Conservation (phyloP, 92 coral and sea anemone genomes). For the Heliopora coerulea region DNA sequence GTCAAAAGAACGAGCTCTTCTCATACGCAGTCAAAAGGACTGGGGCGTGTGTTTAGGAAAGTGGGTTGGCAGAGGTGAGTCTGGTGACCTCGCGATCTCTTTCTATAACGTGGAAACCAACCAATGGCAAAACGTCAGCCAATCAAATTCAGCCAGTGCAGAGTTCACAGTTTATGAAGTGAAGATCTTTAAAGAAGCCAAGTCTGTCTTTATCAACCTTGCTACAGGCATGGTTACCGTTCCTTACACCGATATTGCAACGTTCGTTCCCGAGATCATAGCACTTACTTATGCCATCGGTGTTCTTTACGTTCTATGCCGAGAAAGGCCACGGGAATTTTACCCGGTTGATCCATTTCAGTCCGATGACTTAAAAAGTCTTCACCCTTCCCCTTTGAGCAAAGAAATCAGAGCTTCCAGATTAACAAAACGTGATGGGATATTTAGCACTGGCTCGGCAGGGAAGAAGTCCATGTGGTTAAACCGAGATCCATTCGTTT, state of each 20-base stretch:
- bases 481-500: conserved; percentile 31
- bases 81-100: conserved; percentile 45
- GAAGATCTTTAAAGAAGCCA: conserved; percentile 25
- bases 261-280: conserved; percentile 62
- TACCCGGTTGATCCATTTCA: conserved; percentile 40
- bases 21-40: conserved; percentile 51
- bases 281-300: conserved; percentile 71
- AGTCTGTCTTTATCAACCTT: conserved; percentile 39
- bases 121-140: conserved; percentile 38
- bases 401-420: conserved; percentile 36
- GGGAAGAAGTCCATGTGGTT: conserved; percentile 37
- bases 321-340: conserved; percentile 39
- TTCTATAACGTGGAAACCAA: conserved; percentile 46
- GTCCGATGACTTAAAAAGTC: background rate
- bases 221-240: conserved; percentile 51
- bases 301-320: conserved; percentile 66
- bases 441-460: conserved; percentile 17
- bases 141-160: conserved; percentile 34
- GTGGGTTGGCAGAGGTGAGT: conserved; percentile 63
- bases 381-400: conserved; percentile 24
- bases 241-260: conserved; percentile 48
- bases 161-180: conserved; percentile 40
- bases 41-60: conserved; percentile 59
- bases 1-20: conserved; percentile 65
- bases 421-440: conserved; percentile 34